Evolutionary conservation across 2,888 invertebrate species (phyloP), one percentile per base, ranked within the genome.

Genomic region (Syritta pipiens): DNA sequence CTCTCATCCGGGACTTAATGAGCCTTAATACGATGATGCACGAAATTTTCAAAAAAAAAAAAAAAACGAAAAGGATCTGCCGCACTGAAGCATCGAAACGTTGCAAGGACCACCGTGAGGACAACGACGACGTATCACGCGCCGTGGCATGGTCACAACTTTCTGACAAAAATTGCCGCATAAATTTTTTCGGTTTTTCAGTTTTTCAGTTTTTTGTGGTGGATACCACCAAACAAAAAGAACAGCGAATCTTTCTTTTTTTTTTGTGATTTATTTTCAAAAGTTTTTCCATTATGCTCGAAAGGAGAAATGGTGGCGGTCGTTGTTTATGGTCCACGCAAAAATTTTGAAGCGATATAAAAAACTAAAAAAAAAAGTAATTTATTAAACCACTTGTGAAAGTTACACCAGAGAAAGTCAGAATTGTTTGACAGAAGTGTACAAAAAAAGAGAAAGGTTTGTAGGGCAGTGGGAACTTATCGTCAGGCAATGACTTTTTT

Each of bases 11-110:
- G 22, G 42, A 42, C 32, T 42, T 68, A 68, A 68, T 68, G 75
- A 68, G 40, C 49, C 55, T 26, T 69, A 68, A 76, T 69, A 26
- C 44, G 42, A 57, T 76, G 55, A 63, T 62, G 49, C 49, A 57
- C 28, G 12, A n/a, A 6, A 32, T 5, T 42, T 20, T 9, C 12
- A 9, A 37, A 68, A 42, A 28, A 57, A 57, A 40, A 10, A n/a
- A n/a, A n/a, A n/a, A n/a, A n/a, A n/a, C n/a, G n/a, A n/a, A n/a
- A n/a, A n/a, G n/a, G n/a, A n/a, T n/a, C 40, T 14, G 12, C 19
- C 46, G 19, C 9, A 3, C 9, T 22, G 20, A 32, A 30, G 48
- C 62, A 60, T 20, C 10, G 2, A 4, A 7, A 24, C 4, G 60
- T 3, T 32, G 10, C 6, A 4, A 4, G 14, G 6, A n/a, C 6